Base-by-base conservation (phyloP, 2,888 invertebrate species). In the Laothoe populi region DNA sequence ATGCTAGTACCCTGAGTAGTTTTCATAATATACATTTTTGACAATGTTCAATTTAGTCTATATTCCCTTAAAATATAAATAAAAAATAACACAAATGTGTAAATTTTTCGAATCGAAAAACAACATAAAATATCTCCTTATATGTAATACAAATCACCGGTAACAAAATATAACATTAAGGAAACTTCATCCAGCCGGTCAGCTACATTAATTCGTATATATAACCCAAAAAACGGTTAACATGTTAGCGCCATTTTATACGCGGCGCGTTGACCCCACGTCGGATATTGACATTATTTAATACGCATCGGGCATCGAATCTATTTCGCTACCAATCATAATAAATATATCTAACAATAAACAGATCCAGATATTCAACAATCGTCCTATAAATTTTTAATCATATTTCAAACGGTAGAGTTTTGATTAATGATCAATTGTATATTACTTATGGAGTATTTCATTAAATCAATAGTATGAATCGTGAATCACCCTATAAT, bases 261-360 rank as follows among this genome's bases (percentile, higher is more conserved):
- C 69, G 74, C 73, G 74, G 85, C 73, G 70, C 86, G 75, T 81
- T 86, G 87, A 88, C 82, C 89, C 75, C 70, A 48, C 60, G 65
- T 68, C 71, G 77, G 75, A 80, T 78, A 76, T 84, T 84, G 77
- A 81, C 80, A 79, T 70, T 80, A 74, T 78, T 70, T 80, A 74
- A 83, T 86, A 78, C 81, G 79, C 81, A 82, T 78, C 76, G 82
- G 82, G 82, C 81, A 77, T 78, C 75, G 68, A 69, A 74, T 70
- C 71, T 70, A 68, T 68, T 66, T 69, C 66, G 69, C 64, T 67
- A 67, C 44, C n/a, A 58, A 57, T 62, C 64, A 60, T 61, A 65
- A 71, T 74, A 73, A 75, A 75, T 73, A 67, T 59, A 66, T 67
- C 64, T 66, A 74, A 70, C 72, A 64, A 67, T 67, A 62, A 63